Evolutionary conservation across 2,888 invertebrate genomes (phyloP).

Genomic region (Tipula vernalis): DNA sequence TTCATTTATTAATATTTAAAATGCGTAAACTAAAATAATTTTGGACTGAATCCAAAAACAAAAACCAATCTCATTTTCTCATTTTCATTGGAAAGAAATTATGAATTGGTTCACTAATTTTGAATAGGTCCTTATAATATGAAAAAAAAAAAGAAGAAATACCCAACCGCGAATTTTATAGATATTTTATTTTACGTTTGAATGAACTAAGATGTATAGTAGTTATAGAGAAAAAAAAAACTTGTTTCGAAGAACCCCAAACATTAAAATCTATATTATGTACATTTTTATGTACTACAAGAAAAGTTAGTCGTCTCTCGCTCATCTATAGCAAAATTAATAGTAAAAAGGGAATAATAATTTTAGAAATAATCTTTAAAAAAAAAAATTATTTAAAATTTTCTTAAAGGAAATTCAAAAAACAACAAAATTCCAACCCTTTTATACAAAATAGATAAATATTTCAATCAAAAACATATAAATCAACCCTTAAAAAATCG

Average conservation of each 20-base stretch:
- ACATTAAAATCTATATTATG: neutral
- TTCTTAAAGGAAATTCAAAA: neutral
- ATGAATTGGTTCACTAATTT: constrained; percentile 8
- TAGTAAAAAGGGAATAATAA: neutral
- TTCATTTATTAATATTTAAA: neutral
- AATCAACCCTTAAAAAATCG: neutral
- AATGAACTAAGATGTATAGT: neutral
- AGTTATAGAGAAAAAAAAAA: neutral
- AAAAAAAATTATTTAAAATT: neutral
- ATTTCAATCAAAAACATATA: constrained; percentile 4
- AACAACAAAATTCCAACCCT: constrained; percentile 4
- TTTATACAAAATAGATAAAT: neutral
- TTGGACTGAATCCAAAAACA: neutral
- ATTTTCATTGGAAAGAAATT: neutral
- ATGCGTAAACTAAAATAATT: neutral
- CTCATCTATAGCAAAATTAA: neutral
- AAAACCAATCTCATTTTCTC: neutral
- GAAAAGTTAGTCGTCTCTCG: neutral
- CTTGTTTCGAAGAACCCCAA: neutral
- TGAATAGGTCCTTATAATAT: neutral
- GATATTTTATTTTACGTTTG: constrained; percentile 5
- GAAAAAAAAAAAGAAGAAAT: neutral
- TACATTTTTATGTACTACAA: neutral
- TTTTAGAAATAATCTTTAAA: neutral
- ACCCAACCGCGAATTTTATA: constrained; percentile 8